Conservation (phyloP, 2,113 vertebrate genomes). For the Hippoglossus stenolepis region DNA sequence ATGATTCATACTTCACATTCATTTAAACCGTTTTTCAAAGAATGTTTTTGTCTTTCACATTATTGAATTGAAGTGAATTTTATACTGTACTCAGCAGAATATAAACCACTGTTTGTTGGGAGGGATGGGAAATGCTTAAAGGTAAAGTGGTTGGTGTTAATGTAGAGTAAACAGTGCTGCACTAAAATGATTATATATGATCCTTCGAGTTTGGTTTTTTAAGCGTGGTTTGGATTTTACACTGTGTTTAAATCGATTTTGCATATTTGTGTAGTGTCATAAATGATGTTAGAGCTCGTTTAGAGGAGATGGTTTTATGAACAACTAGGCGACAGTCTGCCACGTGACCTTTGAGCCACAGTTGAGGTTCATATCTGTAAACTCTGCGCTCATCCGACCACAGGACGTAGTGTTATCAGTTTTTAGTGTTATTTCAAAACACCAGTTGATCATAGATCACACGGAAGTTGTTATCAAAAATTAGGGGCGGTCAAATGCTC, state of each 20-base stretch:
- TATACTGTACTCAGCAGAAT: background rate
- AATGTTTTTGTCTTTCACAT: too few relatives aligned
- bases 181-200: too few relatives aligned
- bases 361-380: conserved; percentile 6
- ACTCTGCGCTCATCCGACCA: background rate
- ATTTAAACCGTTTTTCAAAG: background rate
- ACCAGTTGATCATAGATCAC: background rate
- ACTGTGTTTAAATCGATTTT: too few relatives aligned
- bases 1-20: too few relatives aligned
- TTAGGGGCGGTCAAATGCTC: too few relatives aligned
- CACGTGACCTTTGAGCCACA: conserved; percentile 22
- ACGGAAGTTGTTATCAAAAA: background rate
- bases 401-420: background rate
- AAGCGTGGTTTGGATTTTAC: too few relatives aligned
- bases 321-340: background rate
- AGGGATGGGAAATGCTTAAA: background rate
- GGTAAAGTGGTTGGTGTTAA: background rate
- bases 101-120: background rate
- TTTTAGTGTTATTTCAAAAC: background rate
- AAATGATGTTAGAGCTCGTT: background rate
- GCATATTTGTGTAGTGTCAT: background rate
- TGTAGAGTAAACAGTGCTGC: background rate
- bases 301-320: background rate
- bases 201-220: background rate
- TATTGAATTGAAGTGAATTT: background rate